Percentiles rank a stretch among this genome's conserved stretches.
These are phyloP conservation scores for Chrysocyon brachyurus DNA, from an alignment of 2,797 vertebrate species.

Conservation along the genomic window DNA sequence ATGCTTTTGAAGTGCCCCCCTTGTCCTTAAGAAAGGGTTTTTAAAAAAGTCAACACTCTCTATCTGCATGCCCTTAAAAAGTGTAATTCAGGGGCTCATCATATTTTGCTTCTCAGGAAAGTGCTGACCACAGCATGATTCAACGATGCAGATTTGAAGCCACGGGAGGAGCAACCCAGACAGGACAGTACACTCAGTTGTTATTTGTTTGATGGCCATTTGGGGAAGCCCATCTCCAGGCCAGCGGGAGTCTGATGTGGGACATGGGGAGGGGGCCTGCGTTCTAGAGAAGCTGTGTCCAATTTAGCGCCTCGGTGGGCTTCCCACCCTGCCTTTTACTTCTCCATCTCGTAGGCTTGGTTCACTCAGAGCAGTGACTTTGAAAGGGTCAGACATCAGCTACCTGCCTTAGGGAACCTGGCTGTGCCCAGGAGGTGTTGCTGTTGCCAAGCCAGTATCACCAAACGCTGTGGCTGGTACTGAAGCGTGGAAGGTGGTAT, in stretches of 20 bases:
- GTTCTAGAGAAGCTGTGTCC: not conserved
- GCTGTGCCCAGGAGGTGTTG: not conserved
- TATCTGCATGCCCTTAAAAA: constrained; percentile 35
- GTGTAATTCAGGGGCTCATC: not conserved
- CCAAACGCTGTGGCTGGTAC: not conserved
- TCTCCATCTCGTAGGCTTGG: not conserved
- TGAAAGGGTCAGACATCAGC: not conserved
- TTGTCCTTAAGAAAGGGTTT: not conserved
- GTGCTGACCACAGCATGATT: not conserved
- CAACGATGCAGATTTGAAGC: not conserved
- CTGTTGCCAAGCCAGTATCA: not conserved
- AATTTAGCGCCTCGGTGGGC: rapidly evolving
- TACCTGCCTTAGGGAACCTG: not conserved
- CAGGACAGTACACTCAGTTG: rapidly evolving
- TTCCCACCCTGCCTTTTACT: not conserved
- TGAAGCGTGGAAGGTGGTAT: not conserved
- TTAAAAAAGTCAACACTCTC: not conserved
- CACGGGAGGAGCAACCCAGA: rapidly evolving
- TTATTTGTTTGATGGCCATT: no score
- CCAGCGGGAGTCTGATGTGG: rapidly evolving
- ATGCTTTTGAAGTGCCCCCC: not conserved
- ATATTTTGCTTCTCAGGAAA: constrained; percentile 6
- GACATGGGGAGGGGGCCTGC: rapidly evolving
- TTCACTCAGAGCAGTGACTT: not conserved
- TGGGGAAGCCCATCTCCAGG: not conserved